Base-by-base conservation (phyloP, 2,113 vertebrate genomes). In the Megaleporinus macrocephalus region DNA sequence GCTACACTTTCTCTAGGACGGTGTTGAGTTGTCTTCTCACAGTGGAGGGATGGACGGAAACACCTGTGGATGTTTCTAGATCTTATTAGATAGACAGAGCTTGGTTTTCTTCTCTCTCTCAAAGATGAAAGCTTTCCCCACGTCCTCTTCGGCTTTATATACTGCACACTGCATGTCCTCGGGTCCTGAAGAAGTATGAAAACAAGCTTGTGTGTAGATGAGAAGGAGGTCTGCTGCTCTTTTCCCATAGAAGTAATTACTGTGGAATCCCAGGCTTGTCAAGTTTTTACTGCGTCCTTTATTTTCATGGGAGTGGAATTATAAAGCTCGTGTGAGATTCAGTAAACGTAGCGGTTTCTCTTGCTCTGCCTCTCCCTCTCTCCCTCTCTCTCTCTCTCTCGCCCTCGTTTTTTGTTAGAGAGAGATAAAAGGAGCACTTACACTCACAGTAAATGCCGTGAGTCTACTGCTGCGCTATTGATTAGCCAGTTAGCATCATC, bases 401-500 rank as follows among this genome's bases (percentile, higher is more conserved):
- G 26, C 5, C 27, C n/a, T 75, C 29, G 26, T 30, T 61, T 30
- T 73, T 47, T 22, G 27, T 33, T 62, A 11, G 41, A 41, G 22
- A n/a, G 51, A 30, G 73, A 75, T 18, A 61, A 41, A 33, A 36
- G 51, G 29, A 36, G 27, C 18, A 49, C 41, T 16, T 72, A 49
- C 41, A 24, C 24, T 51, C 7, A 13, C 57, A 61, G 57, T 61
- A 61, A 33, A 68, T 41, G 65, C 15, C 30, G 29, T 33, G 73
- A 75, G 55, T 61, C 15, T 5, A 47, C 76, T 49, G 26, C 76
- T 66, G 26, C 16, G 26, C 5, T 78, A 66, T 78, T 77, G 76
- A 78, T 68, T 78, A 66, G 41, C 13, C 47, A 53, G 44, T 68
- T 78, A 78, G 24, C 29, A 68, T 78, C 76, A 55, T 49, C 33